Evolutionary conservation across 2,888 invertebrate genomes (phyloP).

Genomic region (Caenorhabditis plicata): DNA sequence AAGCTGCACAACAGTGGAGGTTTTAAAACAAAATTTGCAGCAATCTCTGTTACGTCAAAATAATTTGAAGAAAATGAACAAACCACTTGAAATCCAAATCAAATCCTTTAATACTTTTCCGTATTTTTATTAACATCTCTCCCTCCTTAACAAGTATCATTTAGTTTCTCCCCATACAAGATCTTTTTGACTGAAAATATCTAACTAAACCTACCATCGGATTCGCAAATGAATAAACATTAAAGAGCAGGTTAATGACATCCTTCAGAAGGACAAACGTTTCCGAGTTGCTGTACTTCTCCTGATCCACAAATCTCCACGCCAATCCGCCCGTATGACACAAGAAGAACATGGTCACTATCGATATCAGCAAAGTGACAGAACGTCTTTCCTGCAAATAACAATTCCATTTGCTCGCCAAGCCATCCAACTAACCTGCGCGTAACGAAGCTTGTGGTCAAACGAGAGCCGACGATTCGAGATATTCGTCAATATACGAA

Average conservation of each 20-base stretch:
- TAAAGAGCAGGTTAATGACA: slow-evolving; percentile 62
- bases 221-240: slow-evolving; percentile 62
- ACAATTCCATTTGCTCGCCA: too few species aligned
- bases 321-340: slow-evolving; percentile 64
- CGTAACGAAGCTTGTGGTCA: slow-evolving; percentile 40
- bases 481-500: slow-evolving; percentile 51
- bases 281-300: slow-evolving; percentile 43
- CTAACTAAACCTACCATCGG: slow-evolving; percentile 58
- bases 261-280: slow-evolving; percentile 59
- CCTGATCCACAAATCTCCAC: slow-evolving; percentile 56
- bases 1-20: too few species aligned
- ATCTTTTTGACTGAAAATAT: too few species aligned
- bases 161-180: too few species aligned
- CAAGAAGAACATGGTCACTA: slow-evolving; percentile 60
- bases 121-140: background rate
- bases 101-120: too few species aligned
- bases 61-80: too few species aligned
- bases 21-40: too few species aligned
- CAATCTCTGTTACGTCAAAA: too few species aligned
- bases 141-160: background rate
- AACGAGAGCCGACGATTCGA: slow-evolving; percentile 33
- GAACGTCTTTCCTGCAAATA: slow-evolving; percentile 47
- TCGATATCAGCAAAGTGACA: slow-evolving; percentile 60
- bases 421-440: slow-evolving; percentile 31
- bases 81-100: too few species aligned